Evolutionary conservation across 37 sponge, comb jelly and placozoan genomes (phyloP).

Genomic region (Chondrosia reniformis): DNA sequence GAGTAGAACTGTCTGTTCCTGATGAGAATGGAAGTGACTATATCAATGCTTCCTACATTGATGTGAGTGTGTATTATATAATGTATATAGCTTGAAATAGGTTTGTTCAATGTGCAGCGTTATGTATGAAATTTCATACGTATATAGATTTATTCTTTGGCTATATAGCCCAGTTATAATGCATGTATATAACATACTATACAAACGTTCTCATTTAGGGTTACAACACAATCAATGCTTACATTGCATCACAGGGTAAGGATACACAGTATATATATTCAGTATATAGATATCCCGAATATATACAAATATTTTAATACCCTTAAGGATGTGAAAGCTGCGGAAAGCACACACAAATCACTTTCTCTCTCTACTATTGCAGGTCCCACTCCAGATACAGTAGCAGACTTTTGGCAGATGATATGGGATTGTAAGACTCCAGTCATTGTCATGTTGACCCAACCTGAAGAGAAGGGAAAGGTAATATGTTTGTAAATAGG

Average conservation of each 20-base stretch:
- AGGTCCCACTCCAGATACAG: no score
- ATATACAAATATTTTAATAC: no score
- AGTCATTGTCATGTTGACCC: slow-evolving; percentile 92
- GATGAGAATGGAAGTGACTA: neutral
- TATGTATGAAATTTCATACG: neutral
- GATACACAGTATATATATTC: no score
- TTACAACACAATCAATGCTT: slow-evolving; percentile 13
- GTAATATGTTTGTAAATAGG: no score
- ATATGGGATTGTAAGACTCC: slow-evolving; percentile 77
- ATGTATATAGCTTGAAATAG: no score
- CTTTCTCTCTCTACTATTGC: no score
- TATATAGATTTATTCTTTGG: neutral
- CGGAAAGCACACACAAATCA: no score
- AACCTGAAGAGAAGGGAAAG: slow-evolving; percentile 80
- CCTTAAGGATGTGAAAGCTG: no score
- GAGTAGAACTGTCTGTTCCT: neutral
- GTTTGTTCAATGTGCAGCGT: neutral
- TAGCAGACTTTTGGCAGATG: slow-evolving; percentile 90
- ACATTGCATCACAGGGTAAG: slow-evolving; percentile 92
- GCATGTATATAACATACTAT: neutral
- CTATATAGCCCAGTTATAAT: neutral
- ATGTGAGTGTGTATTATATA: neutral
- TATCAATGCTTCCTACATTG: neutral
- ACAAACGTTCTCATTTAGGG: no score
- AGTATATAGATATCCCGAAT: no score